These are phyloP conservation scores for Loripinus fragilis DNA, from an alignment of 2,888 invertebrate species.

Conservation along the genomic window DNA sequence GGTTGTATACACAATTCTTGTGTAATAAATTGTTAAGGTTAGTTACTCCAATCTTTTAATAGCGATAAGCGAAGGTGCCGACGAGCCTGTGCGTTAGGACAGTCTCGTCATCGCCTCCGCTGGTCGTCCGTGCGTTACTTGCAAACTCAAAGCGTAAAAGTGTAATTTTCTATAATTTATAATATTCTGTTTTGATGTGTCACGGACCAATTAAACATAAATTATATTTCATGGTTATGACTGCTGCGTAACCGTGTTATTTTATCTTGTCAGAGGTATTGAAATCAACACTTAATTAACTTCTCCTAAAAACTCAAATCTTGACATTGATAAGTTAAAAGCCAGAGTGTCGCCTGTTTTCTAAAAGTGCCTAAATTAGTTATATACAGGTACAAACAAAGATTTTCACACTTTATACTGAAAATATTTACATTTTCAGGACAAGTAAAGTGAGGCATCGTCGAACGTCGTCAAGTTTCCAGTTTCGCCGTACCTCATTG, in stretches of 20 bases:
- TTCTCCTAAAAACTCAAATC: constrained; percentile 10
- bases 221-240: constrained; percentile 12
- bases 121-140: no score
- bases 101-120: background rate
- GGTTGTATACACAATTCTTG: no score
- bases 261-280: constrained; percentile 8
- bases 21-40: no score
- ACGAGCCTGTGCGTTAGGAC: background rate
- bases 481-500: no score
- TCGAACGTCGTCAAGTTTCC: no score
- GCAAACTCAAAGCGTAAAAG: no score
- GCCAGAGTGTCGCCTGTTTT: background rate
- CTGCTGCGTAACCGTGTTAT: constrained; percentile 15
- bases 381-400: background rate
- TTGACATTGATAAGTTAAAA: background rate
- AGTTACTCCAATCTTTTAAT: no score
- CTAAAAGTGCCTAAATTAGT: background rate
- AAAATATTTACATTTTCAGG: no score
- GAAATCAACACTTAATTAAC: constrained; percentile 18
- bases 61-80: background rate
- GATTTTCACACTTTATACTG: no score
- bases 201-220: background rate
- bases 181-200: background rate
- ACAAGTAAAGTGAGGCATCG: no score
- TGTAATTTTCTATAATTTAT: background rate